Conservation (phyloP, 1,140 invertebrate species). For the Drosophila sechellia region DNA sequence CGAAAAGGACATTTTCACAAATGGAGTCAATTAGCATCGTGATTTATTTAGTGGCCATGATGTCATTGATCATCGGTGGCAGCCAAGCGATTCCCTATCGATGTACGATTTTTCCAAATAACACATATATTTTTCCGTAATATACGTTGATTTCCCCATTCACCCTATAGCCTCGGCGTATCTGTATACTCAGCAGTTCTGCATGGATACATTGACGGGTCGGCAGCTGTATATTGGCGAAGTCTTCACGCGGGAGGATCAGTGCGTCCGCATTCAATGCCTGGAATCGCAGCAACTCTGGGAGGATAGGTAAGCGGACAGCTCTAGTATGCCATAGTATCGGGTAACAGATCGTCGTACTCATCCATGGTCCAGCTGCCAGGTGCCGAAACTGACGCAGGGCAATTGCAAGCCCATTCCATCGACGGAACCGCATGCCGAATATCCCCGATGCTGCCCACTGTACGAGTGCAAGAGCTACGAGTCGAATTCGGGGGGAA, state of each 20-base stretch:
- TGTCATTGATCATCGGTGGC: constrained; percentile 8
- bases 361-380: constrained; percentile 48
- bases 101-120: constrained; percentile 21
- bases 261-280: constrained; percentile 74
- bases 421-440: constrained; percentile 32
- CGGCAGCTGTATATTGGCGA: constrained; percentile 73
- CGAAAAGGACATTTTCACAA: neutral
- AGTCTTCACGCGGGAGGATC: constrained; percentile 59
- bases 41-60: constrained; percentile 13
- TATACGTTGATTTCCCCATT: neutral
- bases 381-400: constrained; percentile 43
- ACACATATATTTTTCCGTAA: neutral
- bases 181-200: constrained; percentile 42
- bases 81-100: constrained; percentile 17
- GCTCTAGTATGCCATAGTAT: too few species aligned
- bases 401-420: constrained; percentile 57
- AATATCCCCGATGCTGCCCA: constrained; percentile 77
- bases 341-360: too few species aligned
- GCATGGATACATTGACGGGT: constrained; percentile 60
- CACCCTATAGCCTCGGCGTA: constrained; percentile 2
- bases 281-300: constrained; percentile 68
- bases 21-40: constrained; percentile 1
- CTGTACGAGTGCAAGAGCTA: constrained; percentile 69
- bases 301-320: constrained; percentile 68
- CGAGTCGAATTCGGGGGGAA: constrained; percentile 26